A percentile compares a stretch with the other conserved stretches of the same genome.
Conservation (phyloP, 2,797 vertebrate genomes). For the Capromys pilorides region DNA sequence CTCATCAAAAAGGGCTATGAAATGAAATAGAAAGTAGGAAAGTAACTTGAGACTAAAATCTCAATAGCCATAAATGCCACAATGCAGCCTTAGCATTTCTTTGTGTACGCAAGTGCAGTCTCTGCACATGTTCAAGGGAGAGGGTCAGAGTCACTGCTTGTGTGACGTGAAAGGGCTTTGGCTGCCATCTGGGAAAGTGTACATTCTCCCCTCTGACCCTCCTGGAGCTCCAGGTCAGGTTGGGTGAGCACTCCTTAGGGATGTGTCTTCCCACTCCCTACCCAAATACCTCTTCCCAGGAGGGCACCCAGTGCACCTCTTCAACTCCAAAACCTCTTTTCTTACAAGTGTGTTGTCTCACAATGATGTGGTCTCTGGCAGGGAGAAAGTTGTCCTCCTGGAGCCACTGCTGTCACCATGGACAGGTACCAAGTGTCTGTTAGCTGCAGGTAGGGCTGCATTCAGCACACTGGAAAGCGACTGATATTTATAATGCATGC, state of each 20-base stretch:
- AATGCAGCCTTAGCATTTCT: neutral
- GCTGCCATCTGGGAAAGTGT: neutral
- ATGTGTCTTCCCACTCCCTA: neutral
- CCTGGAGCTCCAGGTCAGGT: neutral
- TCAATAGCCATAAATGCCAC: neutral
- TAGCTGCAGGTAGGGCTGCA: slow-evolving; percentile 9
- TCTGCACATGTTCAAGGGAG: slow-evolving; percentile 3
- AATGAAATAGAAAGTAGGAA: slow-evolving; percentile 11
- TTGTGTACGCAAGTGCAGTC: neutral
- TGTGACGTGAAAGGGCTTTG: neutral
- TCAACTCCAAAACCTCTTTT: neutral
- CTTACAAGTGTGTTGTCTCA: neutral
- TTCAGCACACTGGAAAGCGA: slow-evolving; percentile 12
- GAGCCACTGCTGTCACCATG: slow-evolving; percentile 13
- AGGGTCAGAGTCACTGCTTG: neutral
- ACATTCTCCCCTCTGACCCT: neutral
- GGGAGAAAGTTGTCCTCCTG: slow-evolving; percentile 38
- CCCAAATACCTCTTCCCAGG: neutral
- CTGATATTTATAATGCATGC: slow-evolving; percentile 58
- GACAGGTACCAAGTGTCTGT: slow-evolving; percentile 52
- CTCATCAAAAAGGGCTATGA: neutral
- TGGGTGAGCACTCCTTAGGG: neutral
- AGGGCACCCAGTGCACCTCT: neutral
- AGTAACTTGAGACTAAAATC: slow-evolving; percentile 23
- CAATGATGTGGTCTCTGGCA: neutral